These are phyloP conservation scores for Neolamprologus sp. DNA, from an alignment of 2,113 vertebrate genomes.

Conservation along the genomic window DNA sequence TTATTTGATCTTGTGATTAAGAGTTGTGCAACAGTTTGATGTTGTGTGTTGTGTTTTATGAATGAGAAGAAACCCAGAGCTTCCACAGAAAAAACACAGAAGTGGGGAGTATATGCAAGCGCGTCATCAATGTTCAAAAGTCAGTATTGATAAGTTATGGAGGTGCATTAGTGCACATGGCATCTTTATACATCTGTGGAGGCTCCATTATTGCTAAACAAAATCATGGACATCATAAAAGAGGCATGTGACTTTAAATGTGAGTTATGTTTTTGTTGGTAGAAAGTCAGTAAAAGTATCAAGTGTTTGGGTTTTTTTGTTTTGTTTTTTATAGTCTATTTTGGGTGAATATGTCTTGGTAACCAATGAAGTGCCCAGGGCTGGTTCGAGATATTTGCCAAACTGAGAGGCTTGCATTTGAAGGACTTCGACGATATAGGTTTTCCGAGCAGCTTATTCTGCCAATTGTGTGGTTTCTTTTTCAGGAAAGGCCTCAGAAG, in stretches of 20 bases:
- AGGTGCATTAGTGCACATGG: neutral
- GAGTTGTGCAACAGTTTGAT: neutral
- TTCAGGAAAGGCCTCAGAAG: neutral
- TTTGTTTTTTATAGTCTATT: neutral
- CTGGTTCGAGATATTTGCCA: neutral
- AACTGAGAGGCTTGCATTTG: neutral
- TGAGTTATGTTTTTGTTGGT: neutral
- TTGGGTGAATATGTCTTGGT: neutral
- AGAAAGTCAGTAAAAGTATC: neutral
- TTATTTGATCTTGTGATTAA: neutral
- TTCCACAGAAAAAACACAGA: neutral
- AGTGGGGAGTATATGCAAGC: neutral
- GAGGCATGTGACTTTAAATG: neutral
- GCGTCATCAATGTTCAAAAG: neutral
- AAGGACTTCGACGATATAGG: neutral
- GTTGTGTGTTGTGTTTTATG: neutral
- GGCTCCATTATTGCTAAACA: neutral
- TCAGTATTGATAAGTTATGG: neutral
- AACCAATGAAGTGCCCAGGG: neutral
- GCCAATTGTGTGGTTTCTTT: neutral
- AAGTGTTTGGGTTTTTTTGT: neutral
- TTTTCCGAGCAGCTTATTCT: neutral
- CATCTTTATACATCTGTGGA: neutral
- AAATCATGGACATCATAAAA: neutral
- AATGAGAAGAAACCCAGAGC: neutral